These are phyloP conservation scores for Chromis chromis DNA, from an alignment of 2,797 vertebrate genomes.

Conservation along the genomic window DNA sequence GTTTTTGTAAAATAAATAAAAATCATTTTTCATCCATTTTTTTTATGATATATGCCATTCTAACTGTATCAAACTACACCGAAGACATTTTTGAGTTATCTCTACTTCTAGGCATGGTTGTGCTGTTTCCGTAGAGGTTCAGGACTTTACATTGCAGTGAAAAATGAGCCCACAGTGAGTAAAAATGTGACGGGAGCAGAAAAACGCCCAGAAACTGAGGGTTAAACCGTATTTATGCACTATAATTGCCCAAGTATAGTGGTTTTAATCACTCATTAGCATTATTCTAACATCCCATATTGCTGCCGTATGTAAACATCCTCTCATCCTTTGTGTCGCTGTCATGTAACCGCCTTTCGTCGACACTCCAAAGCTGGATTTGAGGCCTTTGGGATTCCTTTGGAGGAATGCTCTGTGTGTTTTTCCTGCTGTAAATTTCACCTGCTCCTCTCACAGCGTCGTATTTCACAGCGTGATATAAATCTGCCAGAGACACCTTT, in stretches of 20 bases:
- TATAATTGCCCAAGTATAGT: not conserved
- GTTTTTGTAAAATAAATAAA: too few species aligned
- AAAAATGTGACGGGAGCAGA: too few species aligned
- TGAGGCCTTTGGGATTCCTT: not conserved
- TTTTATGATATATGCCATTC: too few species aligned
- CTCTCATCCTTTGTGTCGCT: not conserved
- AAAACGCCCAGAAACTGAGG: too few species aligned
- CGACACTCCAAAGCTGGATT: slow-evolving; percentile 2
- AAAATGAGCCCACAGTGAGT: too few species aligned
- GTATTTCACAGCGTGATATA: slow-evolving; percentile 32
- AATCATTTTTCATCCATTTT: too few species aligned
- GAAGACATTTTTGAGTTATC: too few species aligned
- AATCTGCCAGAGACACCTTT: slow-evolving; percentile 42
- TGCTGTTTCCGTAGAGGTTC: too few species aligned
- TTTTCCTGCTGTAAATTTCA: slow-evolving; percentile 59
- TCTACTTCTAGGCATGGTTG: too few species aligned
- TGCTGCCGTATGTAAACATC: slow-evolving; percentile 4
- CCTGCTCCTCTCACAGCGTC: slow-evolving; percentile 18
- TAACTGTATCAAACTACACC: too few species aligned
- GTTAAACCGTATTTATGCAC: not conserved
- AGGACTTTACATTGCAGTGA: too few species aligned
- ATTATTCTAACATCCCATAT: not conserved
- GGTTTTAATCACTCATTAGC: not conserved
- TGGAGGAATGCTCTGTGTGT: not conserved
- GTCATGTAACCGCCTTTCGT: not conserved